Conservation (phyloP, 2,797 vertebrate genomes). For the Emydoidea blandingii region DNA sequence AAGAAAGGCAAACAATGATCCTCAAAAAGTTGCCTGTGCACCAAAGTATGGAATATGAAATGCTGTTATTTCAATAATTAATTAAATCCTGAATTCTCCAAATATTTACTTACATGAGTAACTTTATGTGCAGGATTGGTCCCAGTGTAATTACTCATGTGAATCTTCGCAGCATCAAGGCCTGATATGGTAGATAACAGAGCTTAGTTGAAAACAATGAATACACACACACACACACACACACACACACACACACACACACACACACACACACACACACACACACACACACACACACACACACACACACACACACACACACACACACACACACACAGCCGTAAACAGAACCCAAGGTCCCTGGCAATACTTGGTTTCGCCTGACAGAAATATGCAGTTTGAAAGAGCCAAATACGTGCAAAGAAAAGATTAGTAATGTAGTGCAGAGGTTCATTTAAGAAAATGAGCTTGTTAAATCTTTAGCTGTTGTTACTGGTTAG, state of each 20-base stretch:
- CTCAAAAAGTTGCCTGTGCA: neutral
- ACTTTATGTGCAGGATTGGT: neutral
- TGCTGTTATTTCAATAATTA: neutral
- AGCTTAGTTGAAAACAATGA: neutral
- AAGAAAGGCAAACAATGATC: neutral
- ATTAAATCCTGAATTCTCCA: neutral
- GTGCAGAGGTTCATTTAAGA: neutral
- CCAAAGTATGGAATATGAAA: neutral
- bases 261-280: neutral
- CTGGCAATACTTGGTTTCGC: neutral
- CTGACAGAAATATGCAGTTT: neutral
- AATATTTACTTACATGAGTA: neutral
- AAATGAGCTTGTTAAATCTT: neutral
- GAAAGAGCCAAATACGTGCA: neutral
- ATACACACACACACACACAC: neutral
- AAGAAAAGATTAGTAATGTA: neutral
- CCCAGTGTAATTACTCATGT: neutral
- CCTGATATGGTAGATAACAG: neutral
- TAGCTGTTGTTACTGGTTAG: slow-evolving; percentile 22
- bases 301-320: neutral
- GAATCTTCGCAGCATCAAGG: neutral
- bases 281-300: neutral
- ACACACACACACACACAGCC: neutral
- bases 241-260: neutral
- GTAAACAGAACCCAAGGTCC: neutral